Base-by-base conservation (phyloP, 2,797 vertebrate species). In the Mormyrops boulengeri region DNA sequence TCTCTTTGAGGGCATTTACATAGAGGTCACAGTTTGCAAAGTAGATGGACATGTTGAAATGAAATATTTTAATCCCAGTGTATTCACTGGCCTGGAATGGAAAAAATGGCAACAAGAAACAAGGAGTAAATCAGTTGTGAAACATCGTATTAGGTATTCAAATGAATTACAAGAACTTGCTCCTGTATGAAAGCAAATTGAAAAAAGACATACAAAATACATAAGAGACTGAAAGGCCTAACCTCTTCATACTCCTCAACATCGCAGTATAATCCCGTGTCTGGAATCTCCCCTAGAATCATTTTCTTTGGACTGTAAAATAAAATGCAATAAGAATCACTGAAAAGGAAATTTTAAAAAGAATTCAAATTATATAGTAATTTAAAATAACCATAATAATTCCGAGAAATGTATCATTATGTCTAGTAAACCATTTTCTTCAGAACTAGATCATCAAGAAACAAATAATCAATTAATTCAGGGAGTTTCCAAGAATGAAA, bases 11-110 rank as follows among this genome's bases (percentile, higher is more conserved):
- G 3, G 96, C 91, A 90, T 41, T 97, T 90, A 96, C 93, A 88
- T 99, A 99, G 9, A 97, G 95, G 80, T 99, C 98, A 19, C 97
- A 97, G 94, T 99, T 99, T 87, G 97, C 98, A 94, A 99, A 99
- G 95, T 99, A 99, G 93, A 99, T 96, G 0, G 98, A 97, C 2
- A 97, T 93, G 93, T 98, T 98, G 93, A 95, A 97, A 92, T 97
- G 97, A 94, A 99, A 99, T 95, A 99, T 98, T 96, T 99, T 99
- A 92, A 99, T 97, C 93, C 98, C 98, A 88, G 97, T 94, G 89
- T 94, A 95, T 95, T 99, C 98, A 92, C 95, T 96, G 34, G 96
- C 96, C 98, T 99, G 94, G 91, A 93, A 92, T 94, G 91, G 80
- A 85, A 91, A 88, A 62, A 84, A 26, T 50, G 14, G 55, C 60